These are phyloP conservation scores for Crocodylus rhombifer DNA, from an alignment of 2,797 vertebrate species.

Conservation along the genomic window DNA sequence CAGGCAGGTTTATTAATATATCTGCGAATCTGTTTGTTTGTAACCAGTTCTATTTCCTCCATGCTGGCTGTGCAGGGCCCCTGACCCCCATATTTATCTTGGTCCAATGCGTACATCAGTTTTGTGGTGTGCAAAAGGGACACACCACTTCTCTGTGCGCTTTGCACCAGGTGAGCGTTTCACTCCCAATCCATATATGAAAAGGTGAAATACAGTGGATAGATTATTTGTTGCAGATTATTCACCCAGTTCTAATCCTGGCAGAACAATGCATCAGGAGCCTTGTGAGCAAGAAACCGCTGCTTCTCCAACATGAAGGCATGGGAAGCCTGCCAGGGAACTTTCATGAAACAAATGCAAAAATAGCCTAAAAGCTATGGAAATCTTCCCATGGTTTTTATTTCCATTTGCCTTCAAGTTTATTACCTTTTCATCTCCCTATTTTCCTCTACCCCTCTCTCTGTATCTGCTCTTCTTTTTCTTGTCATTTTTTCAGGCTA, in stretches of 20 bases:
- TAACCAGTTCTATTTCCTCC: neutral
- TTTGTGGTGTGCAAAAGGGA: neutral
- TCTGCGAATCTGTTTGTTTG: too few relatives aligned
- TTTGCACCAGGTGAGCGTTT: neutral
- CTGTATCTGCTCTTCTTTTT: neutral
- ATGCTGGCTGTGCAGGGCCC: neutral
- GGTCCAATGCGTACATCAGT: neutral
- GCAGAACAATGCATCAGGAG: neutral
- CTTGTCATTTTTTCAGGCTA: neutral
- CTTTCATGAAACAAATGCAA: slow-evolving; percentile 40
- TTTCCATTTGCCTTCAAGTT: slow-evolving; percentile 21
- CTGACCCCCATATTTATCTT: neutral
- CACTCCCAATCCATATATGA: neutral
- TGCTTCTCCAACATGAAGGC: neutral
- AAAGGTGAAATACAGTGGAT: neutral
- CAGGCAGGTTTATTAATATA: too few relatives aligned
- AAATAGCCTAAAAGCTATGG: slow-evolving; percentile 53
- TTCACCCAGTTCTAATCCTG: neutral
- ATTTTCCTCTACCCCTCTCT: neutral
- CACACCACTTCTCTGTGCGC: neutral
- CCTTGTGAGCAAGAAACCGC: slow-evolving; percentile 17
- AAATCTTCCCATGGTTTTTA: neutral
- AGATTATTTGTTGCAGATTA: neutral
- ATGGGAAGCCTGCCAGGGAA: slow-evolving; percentile 36
- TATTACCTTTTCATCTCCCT: neutral